phyloP scores from a whole-genome alignment of 1,140 invertebrate species.

The Pectinophora gossypiella region DNA sequence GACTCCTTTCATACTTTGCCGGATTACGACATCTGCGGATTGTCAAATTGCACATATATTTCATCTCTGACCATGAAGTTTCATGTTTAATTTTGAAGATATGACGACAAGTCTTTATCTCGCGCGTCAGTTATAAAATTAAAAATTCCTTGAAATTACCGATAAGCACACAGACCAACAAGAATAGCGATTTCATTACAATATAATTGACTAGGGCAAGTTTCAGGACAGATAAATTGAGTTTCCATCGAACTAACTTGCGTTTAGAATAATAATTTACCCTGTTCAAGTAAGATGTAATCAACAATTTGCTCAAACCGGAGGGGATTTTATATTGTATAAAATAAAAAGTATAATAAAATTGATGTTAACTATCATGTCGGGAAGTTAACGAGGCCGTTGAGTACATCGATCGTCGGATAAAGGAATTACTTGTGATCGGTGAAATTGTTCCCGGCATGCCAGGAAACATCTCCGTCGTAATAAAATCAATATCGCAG shows the following conservation, averaged over 20 bases:
- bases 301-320: slow-evolving; percentile 32
- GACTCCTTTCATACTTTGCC: no score
- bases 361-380: slow-evolving; percentile 49
- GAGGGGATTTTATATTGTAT: slow-evolving; percentile 30
- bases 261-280: slow-evolving; percentile 28
- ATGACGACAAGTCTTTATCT: no score
- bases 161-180: background rate
- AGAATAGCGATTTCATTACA: background rate
- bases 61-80: no score
- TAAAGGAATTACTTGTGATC: slow-evolving; percentile 21
- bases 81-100: no score
- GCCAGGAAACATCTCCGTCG: slow-evolving; percentile 12
- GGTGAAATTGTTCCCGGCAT: slow-evolving; percentile 11
- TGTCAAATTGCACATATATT: no score
- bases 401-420: slow-evolving; percentile 13
- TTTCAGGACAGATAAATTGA: slow-evolving; percentile 14
- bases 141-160: background rate
- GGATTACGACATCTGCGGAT: no score
- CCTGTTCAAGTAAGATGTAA: slow-evolving; percentile 21
- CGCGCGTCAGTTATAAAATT: background rate
- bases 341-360: slow-evolving; percentile 41
- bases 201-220: background rate
- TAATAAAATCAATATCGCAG: slow-evolving; percentile 15
- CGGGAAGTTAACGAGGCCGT: slow-evolving; percentile 48
- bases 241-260: slow-evolving; percentile 15